Conservation (phyloP, 2,113 vertebrate species). For the Actenoides lindsayi region DNA sequence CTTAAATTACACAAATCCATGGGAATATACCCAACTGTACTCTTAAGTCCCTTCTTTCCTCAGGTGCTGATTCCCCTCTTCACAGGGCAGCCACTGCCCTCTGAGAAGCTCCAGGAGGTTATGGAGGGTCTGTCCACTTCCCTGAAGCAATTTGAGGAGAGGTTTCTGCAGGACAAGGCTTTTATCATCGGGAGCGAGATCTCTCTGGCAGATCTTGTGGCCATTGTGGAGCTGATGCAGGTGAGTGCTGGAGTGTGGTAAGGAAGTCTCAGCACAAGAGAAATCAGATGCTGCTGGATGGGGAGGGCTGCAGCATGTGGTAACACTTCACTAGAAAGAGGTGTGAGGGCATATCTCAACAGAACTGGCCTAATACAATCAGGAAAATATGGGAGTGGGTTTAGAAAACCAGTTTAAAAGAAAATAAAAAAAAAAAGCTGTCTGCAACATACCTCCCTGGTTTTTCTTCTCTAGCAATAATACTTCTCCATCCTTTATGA, state of each 20-base stretch:
- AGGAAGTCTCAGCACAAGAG: not conserved
- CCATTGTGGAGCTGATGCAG: slow-evolving; percentile 91
- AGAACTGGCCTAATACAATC: not conserved
- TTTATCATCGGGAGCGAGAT: slow-evolving; percentile 83
- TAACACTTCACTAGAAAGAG: not conserved
- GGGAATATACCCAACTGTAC: not conserved
- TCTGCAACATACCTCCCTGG: not conserved
- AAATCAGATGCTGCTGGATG: not conserved
- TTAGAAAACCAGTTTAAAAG: not conserved
- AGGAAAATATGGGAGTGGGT: not conserved
- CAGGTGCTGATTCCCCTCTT: slow-evolving; percentile 81
- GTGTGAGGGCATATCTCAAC: not conserved
- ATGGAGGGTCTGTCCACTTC: slow-evolving; percentile 78
- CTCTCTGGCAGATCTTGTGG: slow-evolving; percentile 90
- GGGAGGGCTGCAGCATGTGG: not conserved
- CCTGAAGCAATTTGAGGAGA: slow-evolving; percentile 81
- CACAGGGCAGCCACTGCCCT: slow-evolving; percentile 74
- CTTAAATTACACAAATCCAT: not conserved
- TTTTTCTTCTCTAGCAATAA: not conserved
- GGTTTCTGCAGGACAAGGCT: slow-evolving; percentile 84
- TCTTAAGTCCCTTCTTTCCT: not conserved
- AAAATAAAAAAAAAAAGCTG: not conserved
- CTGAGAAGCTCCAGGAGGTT: slow-evolving; percentile 80
- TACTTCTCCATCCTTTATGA: not conserved
- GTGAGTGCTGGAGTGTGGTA: slow-evolving; percentile 57